These are phyloP conservation scores for Drosophila lacertosa DNA, from an alignment of 1,140 invertebrate species.

Conservation along the genomic window DNA sequence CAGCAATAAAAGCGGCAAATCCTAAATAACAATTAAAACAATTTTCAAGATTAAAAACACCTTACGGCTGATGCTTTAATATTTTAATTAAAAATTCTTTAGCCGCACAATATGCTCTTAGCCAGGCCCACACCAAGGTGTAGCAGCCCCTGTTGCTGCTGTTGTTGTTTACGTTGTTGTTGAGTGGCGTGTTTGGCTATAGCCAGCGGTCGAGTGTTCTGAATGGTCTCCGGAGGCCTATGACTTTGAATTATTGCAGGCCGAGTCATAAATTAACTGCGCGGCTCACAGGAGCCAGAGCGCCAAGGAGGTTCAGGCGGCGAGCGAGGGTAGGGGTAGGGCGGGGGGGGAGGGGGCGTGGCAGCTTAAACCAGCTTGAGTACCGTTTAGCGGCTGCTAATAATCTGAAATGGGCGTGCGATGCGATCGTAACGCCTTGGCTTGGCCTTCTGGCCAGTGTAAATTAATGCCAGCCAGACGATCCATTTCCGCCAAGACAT, in stretches of 20 bases:
- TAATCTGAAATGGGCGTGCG: slow-evolving; percentile 13
- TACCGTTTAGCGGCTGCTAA: slow-evolving; percentile 33
- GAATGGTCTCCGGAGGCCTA: slow-evolving; percentile 76
- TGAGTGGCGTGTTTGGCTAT: slow-evolving; percentile 21
- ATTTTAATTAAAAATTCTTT: slow-evolving; percentile 81
- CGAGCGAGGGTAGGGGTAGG: background rate
- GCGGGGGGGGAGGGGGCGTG: background rate
- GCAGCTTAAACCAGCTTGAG: slow-evolving; percentile 6
- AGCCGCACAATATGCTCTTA: slow-evolving; percentile 52
- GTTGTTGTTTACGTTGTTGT: slow-evolving; percentile 20
- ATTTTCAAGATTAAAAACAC: slow-evolving; percentile 82
- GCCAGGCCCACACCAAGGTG: slow-evolving; percentile 26
- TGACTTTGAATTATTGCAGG: slow-evolving; percentile 81
- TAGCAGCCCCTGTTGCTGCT: slow-evolving; percentile 8
- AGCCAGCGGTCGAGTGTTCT: slow-evolving; percentile 62
- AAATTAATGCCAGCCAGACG: background rate
- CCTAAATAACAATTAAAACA: slow-evolving; percentile 83
- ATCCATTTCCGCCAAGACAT: background rate
- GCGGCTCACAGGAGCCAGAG: slow-evolving; percentile 26
- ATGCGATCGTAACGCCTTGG: background rate
- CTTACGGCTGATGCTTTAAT: slow-evolving; percentile 76
- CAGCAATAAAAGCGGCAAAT: slow-evolving; percentile 63
- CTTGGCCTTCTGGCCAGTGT: background rate
- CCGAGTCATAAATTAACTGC: slow-evolving; percentile 79
- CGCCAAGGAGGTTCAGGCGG: background rate